Conservation (phyloP, 2,888 invertebrate genomes). For the Bombylius major region DNA sequence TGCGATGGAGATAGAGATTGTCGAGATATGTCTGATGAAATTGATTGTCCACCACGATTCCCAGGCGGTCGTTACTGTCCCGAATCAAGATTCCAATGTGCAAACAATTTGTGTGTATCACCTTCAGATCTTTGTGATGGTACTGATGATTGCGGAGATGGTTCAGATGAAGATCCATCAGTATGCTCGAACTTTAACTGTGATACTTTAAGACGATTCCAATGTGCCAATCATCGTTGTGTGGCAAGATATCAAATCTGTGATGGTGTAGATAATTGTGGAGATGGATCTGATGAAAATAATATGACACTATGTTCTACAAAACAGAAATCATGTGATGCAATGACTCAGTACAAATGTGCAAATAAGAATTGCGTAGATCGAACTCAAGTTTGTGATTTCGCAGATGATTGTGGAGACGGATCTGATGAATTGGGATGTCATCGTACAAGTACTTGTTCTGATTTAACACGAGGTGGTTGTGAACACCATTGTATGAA, state of each 20-base stretch:
- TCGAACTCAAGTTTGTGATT: slow-evolving; percentile 69
- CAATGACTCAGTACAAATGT: slow-evolving; percentile 71
- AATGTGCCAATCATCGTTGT: slow-evolving; percentile 80
- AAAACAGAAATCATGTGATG: slow-evolving; percentile 63
- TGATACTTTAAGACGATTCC: slow-evolving; percentile 70
- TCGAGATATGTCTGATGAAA: slow-evolving; percentile 79
- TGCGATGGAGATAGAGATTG: slow-evolving; percentile 87
- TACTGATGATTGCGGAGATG: slow-evolving; percentile 85
- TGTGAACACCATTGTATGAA: slow-evolving; percentile 88
- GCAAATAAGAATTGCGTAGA: slow-evolving; percentile 77
- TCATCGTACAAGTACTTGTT: slow-evolving; percentile 53
- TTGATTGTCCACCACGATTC: slow-evolving; percentile 76
- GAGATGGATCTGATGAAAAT: slow-evolving; percentile 91
- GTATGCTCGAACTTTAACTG: slow-evolving; percentile 79
- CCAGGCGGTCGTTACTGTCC: slow-evolving; percentile 83
- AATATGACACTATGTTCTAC: slow-evolving; percentile 79
- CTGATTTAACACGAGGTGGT: slow-evolving; percentile 53
- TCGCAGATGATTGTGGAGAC: slow-evolving; percentile 83
- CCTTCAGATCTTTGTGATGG: slow-evolving; percentile 86
- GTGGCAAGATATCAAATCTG: slow-evolving; percentile 78
- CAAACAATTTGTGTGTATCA: slow-evolving; percentile 83
- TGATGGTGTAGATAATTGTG: slow-evolving; percentile 86
- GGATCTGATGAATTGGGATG: slow-evolving; percentile 84
- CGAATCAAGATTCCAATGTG: slow-evolving; percentile 80
- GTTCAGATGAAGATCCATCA: slow-evolving; percentile 69